These are phyloP conservation scores for Phataginus tricuspis DNA, from an alignment of 2,797 vertebrate species.

Conservation along the genomic window DNA sequence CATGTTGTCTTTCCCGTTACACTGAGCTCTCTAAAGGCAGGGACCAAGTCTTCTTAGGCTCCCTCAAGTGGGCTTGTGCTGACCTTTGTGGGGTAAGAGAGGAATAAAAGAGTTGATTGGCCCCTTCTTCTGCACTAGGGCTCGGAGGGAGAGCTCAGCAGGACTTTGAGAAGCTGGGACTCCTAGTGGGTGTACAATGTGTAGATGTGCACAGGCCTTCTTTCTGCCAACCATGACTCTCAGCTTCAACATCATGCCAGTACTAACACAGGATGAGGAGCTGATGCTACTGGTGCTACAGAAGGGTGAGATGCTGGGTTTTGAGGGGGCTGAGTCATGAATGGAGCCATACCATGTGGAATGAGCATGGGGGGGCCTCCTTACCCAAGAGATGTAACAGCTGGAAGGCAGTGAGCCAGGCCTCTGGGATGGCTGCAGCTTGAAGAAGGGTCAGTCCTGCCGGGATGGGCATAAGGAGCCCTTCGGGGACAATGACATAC, in stretches of 20 bases:
- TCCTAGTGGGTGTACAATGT: background rate
- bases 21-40: background rate
- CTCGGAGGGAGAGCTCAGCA: background rate
- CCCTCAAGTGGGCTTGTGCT: background rate
- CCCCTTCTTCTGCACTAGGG: background rate
- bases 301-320: background rate
- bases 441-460: conserved; percentile 85
- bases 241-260: background rate
- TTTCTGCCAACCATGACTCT: background rate
- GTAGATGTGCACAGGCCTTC: background rate
- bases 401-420: conserved; percentile 93
- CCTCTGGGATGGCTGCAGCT: conserved; percentile 92
- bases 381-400: conserved; percentile 91
- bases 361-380: background rate
- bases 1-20: background rate
- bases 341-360: background rate
- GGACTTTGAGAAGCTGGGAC: background rate
- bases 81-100: background rate
- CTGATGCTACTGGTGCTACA: background rate
- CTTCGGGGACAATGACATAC: conserved; percentile 88
- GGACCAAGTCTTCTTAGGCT: background rate
- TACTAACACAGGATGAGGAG: background rate
- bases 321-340: background rate
- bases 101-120: background rate
- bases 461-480: conserved; percentile 89